Percentiles rank a stretch among this genome's conserved stretches.
These are phyloP conservation scores for Anolis carolinensis DNA, from an alignment of 2,113 vertebrate genomes.

Conservation along the genomic window DNA sequence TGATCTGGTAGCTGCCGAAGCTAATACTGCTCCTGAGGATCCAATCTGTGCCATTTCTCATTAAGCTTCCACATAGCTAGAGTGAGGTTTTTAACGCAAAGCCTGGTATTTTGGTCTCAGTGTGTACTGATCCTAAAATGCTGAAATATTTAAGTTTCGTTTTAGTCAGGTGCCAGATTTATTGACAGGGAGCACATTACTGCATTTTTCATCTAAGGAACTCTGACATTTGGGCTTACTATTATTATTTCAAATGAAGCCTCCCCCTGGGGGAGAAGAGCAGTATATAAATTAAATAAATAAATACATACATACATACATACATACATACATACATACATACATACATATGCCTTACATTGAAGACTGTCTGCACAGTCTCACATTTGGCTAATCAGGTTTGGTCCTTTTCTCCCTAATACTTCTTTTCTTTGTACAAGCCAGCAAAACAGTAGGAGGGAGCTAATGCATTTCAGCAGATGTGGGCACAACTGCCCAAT, in stretches of 20 bases:
- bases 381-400: conserved; percentile 30
- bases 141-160: conserved; percentile 68
- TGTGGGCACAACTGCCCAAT: neutral
- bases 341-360: no score
- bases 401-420: neutral
- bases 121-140: conserved; percentile 51
- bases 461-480: conserved; percentile 45
- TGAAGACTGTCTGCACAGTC: conserved; percentile 19
- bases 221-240: conserved; percentile 15
- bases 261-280: no score
- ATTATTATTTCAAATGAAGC: conserved; percentile 51
- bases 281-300: no score
- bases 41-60: conserved; percentile 50
- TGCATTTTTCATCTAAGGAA: conserved; percentile 49
- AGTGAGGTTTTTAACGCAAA: conserved; percentile 57
- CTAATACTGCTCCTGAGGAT: conserved; percentile 45
- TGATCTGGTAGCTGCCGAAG: conserved; percentile 37
- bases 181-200: conserved; percentile 26
- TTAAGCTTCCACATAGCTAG: conserved; percentile 59
- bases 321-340: no score
- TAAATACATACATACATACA: no score
- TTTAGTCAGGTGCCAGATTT: conserved; percentile 44
- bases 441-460: conserved; percentile 5
- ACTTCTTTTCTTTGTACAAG: conserved; percentile 36
- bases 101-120: conserved; percentile 60